Evolutionary conservation across 2,113 vertebrate genomes (phyloP).

Genomic region (Cebus imitator): DNA sequence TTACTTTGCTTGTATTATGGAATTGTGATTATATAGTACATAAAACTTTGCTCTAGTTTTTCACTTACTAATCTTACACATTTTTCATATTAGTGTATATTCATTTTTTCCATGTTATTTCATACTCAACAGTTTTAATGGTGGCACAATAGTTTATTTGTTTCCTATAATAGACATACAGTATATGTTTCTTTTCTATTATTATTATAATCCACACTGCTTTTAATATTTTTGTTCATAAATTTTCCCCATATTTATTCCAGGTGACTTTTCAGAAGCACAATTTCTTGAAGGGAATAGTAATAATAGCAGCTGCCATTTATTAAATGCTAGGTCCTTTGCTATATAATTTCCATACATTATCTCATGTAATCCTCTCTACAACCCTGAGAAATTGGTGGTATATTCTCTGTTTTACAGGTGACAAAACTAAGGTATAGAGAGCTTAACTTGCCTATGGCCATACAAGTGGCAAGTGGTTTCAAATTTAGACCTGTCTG

Average conservation of each 20-base stretch:
- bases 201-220: neutral
- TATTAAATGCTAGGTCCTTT: conserved; percentile 12
- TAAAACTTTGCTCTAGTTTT: conserved; percentile 20
- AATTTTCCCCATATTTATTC: conserved; percentile 22
- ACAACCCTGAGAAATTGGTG: neutral
- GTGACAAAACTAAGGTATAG: conserved; percentile 3
- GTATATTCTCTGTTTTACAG: conserved; percentile 14
- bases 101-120: conserved; percentile 24
- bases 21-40: neutral
- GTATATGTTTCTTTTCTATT: conserved; percentile 22
- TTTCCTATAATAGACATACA: neutral
- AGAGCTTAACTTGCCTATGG: conserved; percentile 19
- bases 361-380: conserved; percentile 8
- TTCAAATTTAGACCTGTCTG: conserved; percentile 28
- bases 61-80: conserved; percentile 15
- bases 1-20: conserved; percentile 16
- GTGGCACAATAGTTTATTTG: conserved; percentile 7
- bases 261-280: conserved; percentile 40
- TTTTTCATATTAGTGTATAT: conserved; percentile 5
- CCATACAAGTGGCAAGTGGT: neutral
- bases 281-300: conserved; percentile 36
- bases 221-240: conserved; percentile 31
- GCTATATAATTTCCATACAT: conserved; percentile 17
- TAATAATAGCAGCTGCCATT: neutral
- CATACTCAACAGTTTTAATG: neutral